phyloP scores from a whole-genome alignment of 2,797 vertebrate species.

The Neopelma chrysocephalum region DNA sequence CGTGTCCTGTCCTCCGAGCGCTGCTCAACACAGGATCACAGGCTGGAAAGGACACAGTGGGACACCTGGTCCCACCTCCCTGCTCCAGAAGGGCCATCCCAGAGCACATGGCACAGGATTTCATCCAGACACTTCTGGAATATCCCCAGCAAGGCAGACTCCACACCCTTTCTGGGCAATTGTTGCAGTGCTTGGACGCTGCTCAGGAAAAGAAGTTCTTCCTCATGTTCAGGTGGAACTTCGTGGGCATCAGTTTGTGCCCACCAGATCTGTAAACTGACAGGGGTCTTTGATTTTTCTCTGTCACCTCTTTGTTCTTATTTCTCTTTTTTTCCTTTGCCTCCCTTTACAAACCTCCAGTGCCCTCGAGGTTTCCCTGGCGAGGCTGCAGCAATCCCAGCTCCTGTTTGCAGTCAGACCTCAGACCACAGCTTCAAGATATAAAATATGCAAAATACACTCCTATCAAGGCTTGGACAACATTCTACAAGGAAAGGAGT shows the following conservation, averaged over 20 bases:
- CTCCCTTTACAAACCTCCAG: background rate
- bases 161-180: background rate
- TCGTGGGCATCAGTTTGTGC: background rate
- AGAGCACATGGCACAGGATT: background rate
- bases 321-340: background rate
- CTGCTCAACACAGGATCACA: background rate
- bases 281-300: background rate
- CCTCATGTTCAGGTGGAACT: background rate
- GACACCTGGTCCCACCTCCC: background rate
- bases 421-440: background rate
- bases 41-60: accelerated
- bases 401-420: background rate
- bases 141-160: background rate
- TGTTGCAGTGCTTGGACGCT: background rate
- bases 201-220: background rate
- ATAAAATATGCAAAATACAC: background rate
- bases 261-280: background rate
- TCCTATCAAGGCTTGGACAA: background rate
- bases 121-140: background rate
- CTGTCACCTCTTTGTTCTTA: background rate
- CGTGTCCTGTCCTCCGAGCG: background rate
- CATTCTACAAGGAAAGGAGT: background rate
- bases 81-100: background rate
- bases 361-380: background rate
- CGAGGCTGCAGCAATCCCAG: background rate